phyloP scores from a whole-genome alignment of 2,888 invertebrate species.

The Drosophila eohydei region DNA sequence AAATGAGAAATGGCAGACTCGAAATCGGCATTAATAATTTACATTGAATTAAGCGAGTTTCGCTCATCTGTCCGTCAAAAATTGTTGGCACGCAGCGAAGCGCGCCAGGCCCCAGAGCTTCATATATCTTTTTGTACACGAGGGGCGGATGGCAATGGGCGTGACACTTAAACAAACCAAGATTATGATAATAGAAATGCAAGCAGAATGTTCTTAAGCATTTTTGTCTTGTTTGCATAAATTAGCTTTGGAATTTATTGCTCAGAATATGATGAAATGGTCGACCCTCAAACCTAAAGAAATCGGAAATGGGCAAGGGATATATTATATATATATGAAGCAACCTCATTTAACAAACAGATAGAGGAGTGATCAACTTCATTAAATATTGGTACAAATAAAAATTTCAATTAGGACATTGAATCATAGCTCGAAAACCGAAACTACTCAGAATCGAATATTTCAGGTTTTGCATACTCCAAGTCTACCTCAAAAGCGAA shows the following conservation, averaged over 20 bases:
- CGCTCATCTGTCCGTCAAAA: slow-evolving; percentile 46
- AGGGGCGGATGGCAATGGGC: neutral
- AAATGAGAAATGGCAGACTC: slow-evolving; percentile 39
- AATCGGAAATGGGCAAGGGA: neutral
- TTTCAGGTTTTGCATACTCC: no score
- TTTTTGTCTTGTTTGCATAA: neutral
- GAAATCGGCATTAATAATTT: slow-evolving; percentile 60
- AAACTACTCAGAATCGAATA: no score
- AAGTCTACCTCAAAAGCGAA: no score
- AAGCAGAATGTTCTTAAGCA: neutral
- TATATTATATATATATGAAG: neutral
- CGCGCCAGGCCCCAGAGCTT: slow-evolving; percentile 25
- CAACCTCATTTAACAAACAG: no score
- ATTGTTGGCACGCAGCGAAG: slow-evolving; percentile 48
- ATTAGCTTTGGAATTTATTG: neutral
- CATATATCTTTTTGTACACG: slow-evolving; percentile 4
- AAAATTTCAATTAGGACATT: no score
- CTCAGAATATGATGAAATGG: neutral
- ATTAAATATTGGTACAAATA: no score
- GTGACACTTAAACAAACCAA: neutral
- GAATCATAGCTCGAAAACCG: no score
- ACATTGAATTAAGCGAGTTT: slow-evolving; percentile 59
- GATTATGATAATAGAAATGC: slow-evolving; percentile 8
- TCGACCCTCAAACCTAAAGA: neutral
- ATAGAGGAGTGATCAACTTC: no score